phyloP scores from a whole-genome alignment of 2,888 invertebrate genomes.

The Eupeodes latifasciatus region DNA sequence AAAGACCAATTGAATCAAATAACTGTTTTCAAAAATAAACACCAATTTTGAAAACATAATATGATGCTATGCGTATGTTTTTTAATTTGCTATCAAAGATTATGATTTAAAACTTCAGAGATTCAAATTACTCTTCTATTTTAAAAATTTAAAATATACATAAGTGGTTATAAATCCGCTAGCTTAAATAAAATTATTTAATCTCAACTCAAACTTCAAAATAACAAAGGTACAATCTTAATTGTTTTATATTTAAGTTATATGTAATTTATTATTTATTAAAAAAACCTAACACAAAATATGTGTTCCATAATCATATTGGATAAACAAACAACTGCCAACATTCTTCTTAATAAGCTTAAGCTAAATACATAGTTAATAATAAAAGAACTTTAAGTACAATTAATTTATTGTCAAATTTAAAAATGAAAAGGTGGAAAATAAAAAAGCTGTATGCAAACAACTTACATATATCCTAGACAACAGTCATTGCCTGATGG shows the following conservation, averaged over 20 bases:
- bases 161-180: too few species aligned
- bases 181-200: too few species aligned
- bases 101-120: neutral
- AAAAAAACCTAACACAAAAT: neutral
- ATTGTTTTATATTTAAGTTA: neutral
- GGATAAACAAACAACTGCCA: conserved; percentile 38
- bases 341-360: conserved; percentile 37
- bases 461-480: conserved; percentile 28
- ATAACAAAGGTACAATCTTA: neutral
- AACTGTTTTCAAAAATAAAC: neutral
- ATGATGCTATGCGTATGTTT: neutral
- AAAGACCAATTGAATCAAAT: neutral
- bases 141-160: too few species aligned
- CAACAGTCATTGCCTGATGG: conserved; percentile 35
- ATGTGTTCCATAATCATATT: neutral
- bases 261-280: neutral
- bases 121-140: neutral
- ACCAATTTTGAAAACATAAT: neutral
- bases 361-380: conserved; percentile 51
- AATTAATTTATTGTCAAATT: conserved; percentile 72
- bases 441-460: conserved; percentile 37
- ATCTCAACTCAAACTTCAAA: neutral
- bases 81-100: neutral
- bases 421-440: conserved; percentile 42
- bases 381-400: conserved; percentile 40